Evolutionary conservation across 2,797 vertebrate species (phyloP), one percentile per base, ranked within the genome.

Genomic region (Syngnathus rostellatus): DNA sequence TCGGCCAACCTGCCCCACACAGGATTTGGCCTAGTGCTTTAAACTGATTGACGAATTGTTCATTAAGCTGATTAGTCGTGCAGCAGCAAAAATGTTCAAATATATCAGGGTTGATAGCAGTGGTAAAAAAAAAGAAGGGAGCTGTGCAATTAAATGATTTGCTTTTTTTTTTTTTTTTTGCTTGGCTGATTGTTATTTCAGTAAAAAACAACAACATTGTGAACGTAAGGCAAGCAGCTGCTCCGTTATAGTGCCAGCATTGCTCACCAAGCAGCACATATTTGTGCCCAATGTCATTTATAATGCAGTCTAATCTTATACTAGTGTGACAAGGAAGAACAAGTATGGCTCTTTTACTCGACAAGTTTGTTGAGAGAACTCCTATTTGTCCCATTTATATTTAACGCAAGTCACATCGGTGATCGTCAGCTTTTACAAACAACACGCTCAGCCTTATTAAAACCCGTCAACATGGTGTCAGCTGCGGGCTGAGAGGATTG

Each of bases 21-120:
- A 7, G 19, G 8, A 38, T 39, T 43, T 46, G 45, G 48, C 53
- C 72, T 78, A 69, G 70, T 76, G 62, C 78, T 58, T 86, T 83
- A 86, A 76, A 66, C 68, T 85, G 83, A 87, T 84, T 85, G 79
- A 88, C 85, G 79, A 85, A 74, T 75, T 77, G 66, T 82, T 85
- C 81, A 89, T 87, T 86, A 85, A 70, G 81, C 80, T 86, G 81
- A 88, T 87, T 81, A 83, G 66, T 72, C 70, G 58, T 77, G 69
- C 60, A 60, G 63, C 59, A 64, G 69, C 69, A 55, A 63, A 72
- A 71, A 69, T 68, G 69, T 65, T 16, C 72, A 59, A 41, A 61
- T 61, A 11, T 21, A 41, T 41, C n/a, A 61, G 1, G 8, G 43
- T 3, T 12, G n/a, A 23, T 21, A 14, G 40, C 39, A 14, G 40